Base-by-base conservation (phyloP, 2,797 vertebrate genomes). In the Pristis pectinata region DNA sequence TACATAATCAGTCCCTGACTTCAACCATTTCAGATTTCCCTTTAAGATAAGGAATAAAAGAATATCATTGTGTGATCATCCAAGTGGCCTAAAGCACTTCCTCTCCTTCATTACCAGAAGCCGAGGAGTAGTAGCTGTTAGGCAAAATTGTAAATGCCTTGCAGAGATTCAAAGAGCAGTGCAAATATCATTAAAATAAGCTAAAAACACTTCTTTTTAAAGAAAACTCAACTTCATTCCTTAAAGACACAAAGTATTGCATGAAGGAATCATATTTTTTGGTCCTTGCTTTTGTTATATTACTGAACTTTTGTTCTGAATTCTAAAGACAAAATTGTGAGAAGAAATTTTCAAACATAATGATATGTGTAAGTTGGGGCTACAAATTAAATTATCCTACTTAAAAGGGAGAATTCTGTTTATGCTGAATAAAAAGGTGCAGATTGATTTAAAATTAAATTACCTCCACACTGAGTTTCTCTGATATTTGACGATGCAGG, bases 401-500 rank as follows among this genome's bases (percentile, higher is more conserved):
- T 94, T 76, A 94, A 94, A 94, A 76, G 92, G 44, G 15, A 56
- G 92, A 76, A 72, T 76, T 94, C 13, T 94, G 70, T 76, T 76
- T 94, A 93, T 44, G 15, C 30, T 74, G 70, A 76, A 94, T 94
- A 56, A 76, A 94, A 94, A 94, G 70, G 92, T 76, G 44, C 44
- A 70, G 41, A 56, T 76, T 76, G 49, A 94, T 70, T 76, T n/a
- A 94, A 94, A 70, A 94, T 76, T 76, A 94, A 15, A 53, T 94
- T 94, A 94, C 92, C 70, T 34, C 24, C 4, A 94, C 15, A 56
- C 49, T 94, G 70, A 34, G 64, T 74, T 93, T 93, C 64, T 44
- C 37, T 93, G 91, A 93, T 93, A 93, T 93, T 93, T 93, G 92
- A 94, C 92, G 70, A n/a, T 70, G 44, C 70, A 76, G 70, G 72